A percentile compares a stretch with the other conserved stretches of the same genome.
Conservation (phyloP, 2,888 invertebrate genomes). For the Philhelius pedissequus region DNA sequence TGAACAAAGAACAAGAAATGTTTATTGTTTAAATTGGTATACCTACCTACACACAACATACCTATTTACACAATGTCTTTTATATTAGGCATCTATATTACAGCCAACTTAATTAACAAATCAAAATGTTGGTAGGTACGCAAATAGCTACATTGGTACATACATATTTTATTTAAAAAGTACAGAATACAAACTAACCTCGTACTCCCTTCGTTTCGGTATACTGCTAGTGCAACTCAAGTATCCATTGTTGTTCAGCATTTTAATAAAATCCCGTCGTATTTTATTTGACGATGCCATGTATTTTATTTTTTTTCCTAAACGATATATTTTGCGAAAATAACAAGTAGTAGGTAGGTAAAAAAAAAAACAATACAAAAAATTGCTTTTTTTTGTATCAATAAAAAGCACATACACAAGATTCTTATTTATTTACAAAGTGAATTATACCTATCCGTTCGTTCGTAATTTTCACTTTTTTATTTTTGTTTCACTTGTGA, state of each 20-base stretch:
- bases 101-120: not conserved
- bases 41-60: too few relatives aligned
- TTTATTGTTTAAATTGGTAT: too few relatives aligned
- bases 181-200: slow-evolving; percentile 68
- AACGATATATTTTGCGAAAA: slow-evolving; percentile 1
- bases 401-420: not conserved
- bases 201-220: slow-evolving; percentile 70
- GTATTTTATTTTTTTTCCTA: slow-evolving; percentile 19
- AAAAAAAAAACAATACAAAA: not conserved
- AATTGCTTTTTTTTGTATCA: not conserved
- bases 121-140: too few relatives aligned
- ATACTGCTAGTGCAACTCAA: slow-evolving; percentile 68
- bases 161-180: slow-evolving; percentile 15
- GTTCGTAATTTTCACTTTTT: slow-evolving; percentile 1
- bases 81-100: too few relatives aligned
- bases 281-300: slow-evolving; percentile 71
- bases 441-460: not conserved
- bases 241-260: slow-evolving; percentile 70
- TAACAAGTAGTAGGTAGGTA: not conserved
- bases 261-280: slow-evolving; percentile 70
- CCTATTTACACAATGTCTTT: too few relatives aligned
- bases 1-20: too few relatives aligned
- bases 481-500: too few relatives aligned
- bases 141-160: too few relatives aligned
- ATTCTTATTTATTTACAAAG: not conserved